A percentile compares a stretch with the other conserved stretches of the same genome.
Conservation (phyloP, 2,113 vertebrate genomes). For the Mormoops blainvillei region DNA sequence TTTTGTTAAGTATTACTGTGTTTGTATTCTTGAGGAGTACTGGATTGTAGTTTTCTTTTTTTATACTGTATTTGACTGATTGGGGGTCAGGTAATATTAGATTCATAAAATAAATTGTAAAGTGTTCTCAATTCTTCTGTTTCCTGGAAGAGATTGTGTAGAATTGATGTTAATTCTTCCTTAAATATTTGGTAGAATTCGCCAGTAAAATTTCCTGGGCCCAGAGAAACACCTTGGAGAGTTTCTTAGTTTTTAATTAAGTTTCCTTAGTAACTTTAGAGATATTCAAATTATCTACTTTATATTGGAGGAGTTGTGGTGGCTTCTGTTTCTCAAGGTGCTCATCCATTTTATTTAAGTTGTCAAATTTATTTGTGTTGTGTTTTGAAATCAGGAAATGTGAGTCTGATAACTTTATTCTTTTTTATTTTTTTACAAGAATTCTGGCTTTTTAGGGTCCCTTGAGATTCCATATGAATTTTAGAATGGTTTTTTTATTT, state of each 20-base stretch:
- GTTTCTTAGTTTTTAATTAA: neutral
- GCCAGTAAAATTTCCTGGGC: neutral
- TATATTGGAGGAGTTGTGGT: neutral
- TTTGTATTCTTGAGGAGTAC: neutral
- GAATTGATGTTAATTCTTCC: neutral
- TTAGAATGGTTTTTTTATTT: neutral
- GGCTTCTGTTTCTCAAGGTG: neutral
- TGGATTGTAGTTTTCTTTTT: neutral
- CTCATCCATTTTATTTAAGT: neutral
- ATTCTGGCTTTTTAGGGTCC: neutral
- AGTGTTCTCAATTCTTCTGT: neutral
- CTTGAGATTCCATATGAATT: neutral
- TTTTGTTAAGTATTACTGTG: neutral
- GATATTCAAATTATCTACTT: neutral
- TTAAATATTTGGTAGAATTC: neutral
- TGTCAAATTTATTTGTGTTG: neutral
- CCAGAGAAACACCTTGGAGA: neutral
- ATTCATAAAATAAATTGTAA: neutral
- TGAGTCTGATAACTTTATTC: neutral
- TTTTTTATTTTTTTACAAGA: neutral
- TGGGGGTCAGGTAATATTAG: neutral
- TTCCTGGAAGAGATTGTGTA: neutral
- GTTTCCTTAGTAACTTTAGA: neutral
- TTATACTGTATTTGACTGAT: neutral
- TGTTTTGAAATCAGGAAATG: neutral